Evolutionary conservation across 1,140 invertebrate genomes (phyloP).

Genomic region (Drosophila erecta): DNA sequence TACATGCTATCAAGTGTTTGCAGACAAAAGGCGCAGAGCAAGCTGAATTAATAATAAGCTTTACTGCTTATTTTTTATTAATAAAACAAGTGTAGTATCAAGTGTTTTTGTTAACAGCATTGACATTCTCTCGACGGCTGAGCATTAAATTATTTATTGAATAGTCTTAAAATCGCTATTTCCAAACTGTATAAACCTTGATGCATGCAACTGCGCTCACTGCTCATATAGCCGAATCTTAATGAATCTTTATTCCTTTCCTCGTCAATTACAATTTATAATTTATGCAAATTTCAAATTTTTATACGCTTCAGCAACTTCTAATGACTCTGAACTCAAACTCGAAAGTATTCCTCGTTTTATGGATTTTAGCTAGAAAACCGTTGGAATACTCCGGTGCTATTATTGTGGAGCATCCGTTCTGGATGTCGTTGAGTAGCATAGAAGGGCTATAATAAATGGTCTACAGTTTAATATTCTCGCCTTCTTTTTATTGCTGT

Average conservation of each 20-base stretch:
- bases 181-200: background rate
- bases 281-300: slow-evolving; percentile 30
- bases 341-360: slow-evolving; percentile 14
- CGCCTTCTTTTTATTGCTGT: slow-evolving; percentile 3
- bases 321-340: slow-evolving; percentile 7
- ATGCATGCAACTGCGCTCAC: slow-evolving; percentile 1
- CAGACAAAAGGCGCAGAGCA: background rate
- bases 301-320: slow-evolving; percentile 23
- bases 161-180: background rate
- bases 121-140: background rate
- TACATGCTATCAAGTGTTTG: slow-evolving; percentile 1
- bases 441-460: slow-evolving; percentile 15
- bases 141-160: no score
- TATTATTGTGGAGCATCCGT: background rate
- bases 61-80: background rate
- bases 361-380: slow-evolving; percentile 29
- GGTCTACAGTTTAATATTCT: background rate
- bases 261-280: slow-evolving; percentile 3
- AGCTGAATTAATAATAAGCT: slow-evolving; percentile 1
- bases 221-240: slow-evolving; percentile 10
- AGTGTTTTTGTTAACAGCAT: background rate
- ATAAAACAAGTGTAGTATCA: background rate
- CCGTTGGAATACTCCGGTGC: background rate
- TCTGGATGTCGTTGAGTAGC: slow-evolving; percentile 4
- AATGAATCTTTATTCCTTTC: slow-evolving; percentile 8